Evolutionary conservation across 1,140 invertebrate genomes (phyloP), one percentile per base, ranked within the genome.

Genomic region (Pogonomyrmex californicus): DNA sequence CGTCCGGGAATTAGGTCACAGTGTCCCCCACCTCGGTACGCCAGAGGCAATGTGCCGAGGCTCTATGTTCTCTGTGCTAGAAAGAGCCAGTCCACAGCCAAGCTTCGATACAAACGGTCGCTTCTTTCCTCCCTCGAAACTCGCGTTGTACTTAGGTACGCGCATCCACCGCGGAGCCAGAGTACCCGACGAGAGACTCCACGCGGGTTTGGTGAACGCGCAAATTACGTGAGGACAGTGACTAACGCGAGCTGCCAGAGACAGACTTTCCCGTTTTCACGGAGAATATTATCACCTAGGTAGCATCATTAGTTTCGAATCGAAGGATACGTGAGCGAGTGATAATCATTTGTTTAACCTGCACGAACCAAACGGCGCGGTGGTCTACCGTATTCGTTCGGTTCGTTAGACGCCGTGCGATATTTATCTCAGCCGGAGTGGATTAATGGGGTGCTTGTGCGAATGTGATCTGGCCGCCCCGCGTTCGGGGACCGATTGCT

Each of bases 1-100:
- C 92, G 95, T 94, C 95, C 95, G 94, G 95, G 94, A 95, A 95
- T 95, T 95, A 94, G 95, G 95, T 95, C 95, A 95, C 91, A 94
- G 92, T 93, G 94, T 73, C 94, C 94, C 95, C 95, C 94, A 95
- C 95, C 92, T 91, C 93, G 91, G 82, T 93, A 90, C 91, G 92
- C 93, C 94, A 92, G 88, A 94, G 93, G 92, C 94, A 94, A 94
- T 94, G 94, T 94, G 93, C 94, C 92, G 93, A 93, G 93, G 91
- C 91, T 92, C 93, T 93, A 93, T 94, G 91, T 93, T 93, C 91
- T 92, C 92, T 91, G 92, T 93, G 91, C 93, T 94, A 94, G 93
- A 94, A 93, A 94, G 92, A 94, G 91, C 92, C 94, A 95, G 95
- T 95, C 92, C 92, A 93, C 93, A 93, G 91, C 92, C 94, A 93